These are phyloP conservation scores for Panthera leo DNA, from an alignment of 2,113 vertebrate species.

Conservation along the genomic window DNA sequence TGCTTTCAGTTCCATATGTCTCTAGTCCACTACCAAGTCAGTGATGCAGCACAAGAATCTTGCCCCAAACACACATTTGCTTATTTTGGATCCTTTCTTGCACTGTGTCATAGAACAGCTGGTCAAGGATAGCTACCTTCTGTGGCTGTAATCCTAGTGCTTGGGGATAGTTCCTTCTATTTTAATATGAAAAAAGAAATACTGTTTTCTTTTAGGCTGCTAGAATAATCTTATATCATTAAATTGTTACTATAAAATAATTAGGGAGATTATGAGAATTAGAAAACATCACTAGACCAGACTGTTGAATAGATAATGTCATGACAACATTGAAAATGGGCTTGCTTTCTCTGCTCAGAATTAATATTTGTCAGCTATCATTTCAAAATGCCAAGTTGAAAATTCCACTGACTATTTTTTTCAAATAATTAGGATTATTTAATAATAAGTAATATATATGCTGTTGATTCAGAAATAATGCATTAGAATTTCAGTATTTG, in stretches of 20 bases:
- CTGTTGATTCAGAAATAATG: neutral
- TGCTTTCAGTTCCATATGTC: slow-evolving; percentile 52
- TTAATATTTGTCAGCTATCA: neutral
- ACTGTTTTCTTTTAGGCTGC: neutral
- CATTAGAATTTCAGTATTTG: neutral
- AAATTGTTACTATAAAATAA: slow-evolving; percentile 15
- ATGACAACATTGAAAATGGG: neutral
- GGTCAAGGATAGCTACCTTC: slow-evolving; percentile 48
- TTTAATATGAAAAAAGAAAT: slow-evolving; percentile 24
- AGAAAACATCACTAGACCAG: neutral
- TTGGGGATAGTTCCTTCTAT: neutral
- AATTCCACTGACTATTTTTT: neutral
- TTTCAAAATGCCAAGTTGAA: neutral
- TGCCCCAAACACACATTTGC: slow-evolving; percentile 53
- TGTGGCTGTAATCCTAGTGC: slow-evolving; percentile 47
- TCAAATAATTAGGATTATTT: neutral
- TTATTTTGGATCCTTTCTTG: slow-evolving; percentile 52
- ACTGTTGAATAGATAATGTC: neutral
- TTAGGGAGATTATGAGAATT: neutral
- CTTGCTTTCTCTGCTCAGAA: neutral
- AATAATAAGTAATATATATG: neutral
- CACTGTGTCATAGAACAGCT: slow-evolving; percentile 62
- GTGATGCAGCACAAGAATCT: slow-evolving; percentile 19
- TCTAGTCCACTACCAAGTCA: neutral
- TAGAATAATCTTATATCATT: neutral